Evolutionary conservation across 2,113 vertebrate species (phyloP), one percentile per base, ranked within the genome.

Genomic region (Elanoides forficatus): DNA sequence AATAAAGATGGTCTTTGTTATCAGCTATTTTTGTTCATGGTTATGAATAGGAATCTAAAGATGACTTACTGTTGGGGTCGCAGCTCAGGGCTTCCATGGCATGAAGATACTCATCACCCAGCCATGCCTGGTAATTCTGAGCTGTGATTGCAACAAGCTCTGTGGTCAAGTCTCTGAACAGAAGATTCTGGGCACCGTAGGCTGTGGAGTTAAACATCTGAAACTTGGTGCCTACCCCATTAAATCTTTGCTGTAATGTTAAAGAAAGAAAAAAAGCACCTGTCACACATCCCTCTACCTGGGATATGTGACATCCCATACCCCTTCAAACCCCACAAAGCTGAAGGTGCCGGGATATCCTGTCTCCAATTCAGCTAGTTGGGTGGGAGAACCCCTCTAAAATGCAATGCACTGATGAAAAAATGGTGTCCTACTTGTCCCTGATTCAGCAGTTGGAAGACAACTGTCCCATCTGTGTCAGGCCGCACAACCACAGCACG

Each of bases 41-140:
- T 56, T 71, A 73, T 17, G 47, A 82, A 73, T 2, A 53, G 52
- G 50, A 83, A 67, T 52, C 58, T 62, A 45, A 65, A 71, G 34
- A 55, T 18, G 56, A 95, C 97, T 98, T 92, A 99, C 99, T 97
- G 96, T 95, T 95, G 45, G 94, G 84, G 89, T 98, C 92, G 73
- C 99, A 99, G 97, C 98, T 98, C 97, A 99, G 97, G 38, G 98
- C 99, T 81, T 80, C 97, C 96, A 99, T 81, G 56, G 98, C 98
- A 12, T 80, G 97, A 50, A 99, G 88, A 86, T 99, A 99, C 47
- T 95, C 94, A 2, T 36, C 94, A 40, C 99, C 99, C 97, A 99
- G 97, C 99, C 99, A 99, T 0, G 86, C 93, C 79, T 98, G 97
- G 22, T 99, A 99, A 58, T 98, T 98, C 50, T 99, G 98, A 3